These are phyloP conservation scores for Drosophila setosimentum DNA, from an alignment of 2,888 invertebrate genomes.

Conservation along the genomic window DNA sequence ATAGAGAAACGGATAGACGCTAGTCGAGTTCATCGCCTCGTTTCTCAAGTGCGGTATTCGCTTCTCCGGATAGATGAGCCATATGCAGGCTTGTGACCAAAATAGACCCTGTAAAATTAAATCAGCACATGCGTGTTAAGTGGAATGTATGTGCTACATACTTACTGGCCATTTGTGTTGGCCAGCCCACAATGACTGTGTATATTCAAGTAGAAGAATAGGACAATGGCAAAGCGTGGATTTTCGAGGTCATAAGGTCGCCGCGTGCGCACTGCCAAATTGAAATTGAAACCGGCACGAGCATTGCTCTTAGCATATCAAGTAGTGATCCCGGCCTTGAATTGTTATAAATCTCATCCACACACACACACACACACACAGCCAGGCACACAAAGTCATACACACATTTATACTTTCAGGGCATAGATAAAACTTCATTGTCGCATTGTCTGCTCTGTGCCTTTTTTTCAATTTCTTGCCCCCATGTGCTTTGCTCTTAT, in stretches of 20 bases:
- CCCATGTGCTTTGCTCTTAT: constrained; percentile 54
- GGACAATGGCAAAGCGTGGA: neutral
- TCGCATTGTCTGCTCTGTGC: constrained; percentile 62
- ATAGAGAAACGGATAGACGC: constrained; percentile 89
- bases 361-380: constrained; percentile 10
- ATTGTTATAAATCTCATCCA: constrained; percentile 63
- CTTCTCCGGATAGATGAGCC: constrained; percentile 89
- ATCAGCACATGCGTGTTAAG: constrained; percentile 17
- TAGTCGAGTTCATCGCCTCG: constrained; percentile 88
- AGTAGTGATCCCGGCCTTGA: constrained; percentile 68
- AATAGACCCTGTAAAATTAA: constrained; percentile 87
- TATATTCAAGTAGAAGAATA: constrained; percentile 7
- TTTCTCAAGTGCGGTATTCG: constrained; percentile 89
- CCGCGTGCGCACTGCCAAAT: constrained; percentile 55
- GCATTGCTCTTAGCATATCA: constrained; percentile 62
- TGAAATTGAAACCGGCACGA: constrained; percentile 55
- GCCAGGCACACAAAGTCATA: constrained; percentile 1
- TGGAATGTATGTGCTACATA: constrained; percentile 1
- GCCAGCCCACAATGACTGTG: constrained; percentile 4
- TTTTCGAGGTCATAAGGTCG: constrained; percentile 67
- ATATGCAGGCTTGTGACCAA: constrained; percentile 91
- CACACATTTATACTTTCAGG: neutral
- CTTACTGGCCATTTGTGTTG: neutral
- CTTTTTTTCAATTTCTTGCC: constrained; percentile 26
- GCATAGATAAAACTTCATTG: constrained; percentile 63